A percentile compares a stretch with the other conserved stretches of the same genome.
Evolutionary conservation across 1,140 invertebrate species (phyloP).

Genomic region (Hyles vespertilio): DNA sequence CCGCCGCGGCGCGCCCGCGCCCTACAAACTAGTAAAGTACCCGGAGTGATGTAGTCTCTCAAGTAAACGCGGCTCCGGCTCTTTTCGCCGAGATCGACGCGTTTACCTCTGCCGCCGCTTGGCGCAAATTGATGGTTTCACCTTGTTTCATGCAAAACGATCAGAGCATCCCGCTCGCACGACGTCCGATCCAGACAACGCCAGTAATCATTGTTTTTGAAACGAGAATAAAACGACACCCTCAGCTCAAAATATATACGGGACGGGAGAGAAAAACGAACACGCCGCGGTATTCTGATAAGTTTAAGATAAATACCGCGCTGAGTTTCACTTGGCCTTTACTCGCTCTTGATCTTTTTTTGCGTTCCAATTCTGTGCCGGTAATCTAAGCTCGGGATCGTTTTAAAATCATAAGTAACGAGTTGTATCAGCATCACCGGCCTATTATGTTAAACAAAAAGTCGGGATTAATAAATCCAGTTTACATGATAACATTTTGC

Average conservation of each 20-base stretch:
- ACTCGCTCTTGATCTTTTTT: constrained; percentile 46
- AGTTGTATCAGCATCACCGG: constrained; percentile 18
- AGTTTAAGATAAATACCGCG: constrained; percentile 69
- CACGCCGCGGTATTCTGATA: constrained; percentile 56
- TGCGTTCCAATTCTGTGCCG: constrained; percentile 42
- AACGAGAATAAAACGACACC: constrained; percentile 57
- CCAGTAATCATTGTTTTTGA: constrained; percentile 62
- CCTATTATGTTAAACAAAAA: constrained; percentile 4
- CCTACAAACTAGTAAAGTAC: constrained; percentile 32
- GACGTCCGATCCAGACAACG: constrained; percentile 45
- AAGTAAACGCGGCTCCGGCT: constrained; percentile 16
- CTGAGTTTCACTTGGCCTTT: constrained; percentile 56
- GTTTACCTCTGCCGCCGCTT: constrained; percentile 41
- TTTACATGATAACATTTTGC: too few relatives aligned
- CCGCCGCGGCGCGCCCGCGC: constrained; percentile 16
- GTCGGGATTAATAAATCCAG: too few relatives aligned
- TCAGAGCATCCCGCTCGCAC: constrained; percentile 52
- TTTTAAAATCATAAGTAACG: constrained; percentile 41
- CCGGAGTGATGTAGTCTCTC: not conserved
- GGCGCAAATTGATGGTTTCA: constrained; percentile 66
- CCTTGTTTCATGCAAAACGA: constrained; percentile 64
- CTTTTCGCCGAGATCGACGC: constrained; percentile 40
- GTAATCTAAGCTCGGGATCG: constrained; percentile 36
- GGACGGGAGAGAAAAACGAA: constrained; percentile 54
- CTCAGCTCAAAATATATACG: constrained; percentile 51